Evolutionary conservation across 2,888 invertebrate genomes (phyloP), one percentile per base, ranked within the genome.

Genomic region (Pterobdella sp.): DNA sequence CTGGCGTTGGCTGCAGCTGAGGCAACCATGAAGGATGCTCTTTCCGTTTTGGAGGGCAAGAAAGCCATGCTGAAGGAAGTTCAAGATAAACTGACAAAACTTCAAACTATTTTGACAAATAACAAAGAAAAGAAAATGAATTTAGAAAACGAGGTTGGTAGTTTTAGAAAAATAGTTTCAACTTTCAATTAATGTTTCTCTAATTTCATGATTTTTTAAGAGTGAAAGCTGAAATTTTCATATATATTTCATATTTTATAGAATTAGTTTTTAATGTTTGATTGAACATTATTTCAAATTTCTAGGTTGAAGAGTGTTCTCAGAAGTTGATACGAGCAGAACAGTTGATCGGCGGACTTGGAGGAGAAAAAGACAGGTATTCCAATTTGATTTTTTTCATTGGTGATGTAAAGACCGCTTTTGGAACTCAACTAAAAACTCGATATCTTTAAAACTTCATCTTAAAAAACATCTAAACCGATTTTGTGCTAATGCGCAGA

Each of bases 241-340:
- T 14, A 42, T 42, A 18, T 42, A 14, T 42, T 42, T 7, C 7
- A 42, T 7, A 18, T 42, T 42, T 42, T 42, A 14, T 42, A 42
- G 42, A 42, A 42, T 14, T 18, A 42, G 10, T 42, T 18, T 42
- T 42, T 42, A 42, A 42, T 42, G 42, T 14, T 42, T 66, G 22
- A 64, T 64, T 66, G 18, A 32, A 31, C 4, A 32, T 29, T 66
- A 22, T 10, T 37, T 52, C 84, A 82, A 79, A 85, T 83, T 77
- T 79, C 80, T 77, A 83, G 76, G 83, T 83, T n/a, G 83, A 82
- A 73, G 77, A 84, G 34, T 84, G 84, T 78, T 80, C 80, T 52
- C 82, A 84, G 79, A 85, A 85, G 77, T 77, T 85, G 72, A 83
- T 81, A 42, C 77, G 84, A 76, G 84, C 84, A 22, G 83, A 84